Conservation (phyloP, 2,888 invertebrate genomes). For the Leptinotarsa juncta region DNA sequence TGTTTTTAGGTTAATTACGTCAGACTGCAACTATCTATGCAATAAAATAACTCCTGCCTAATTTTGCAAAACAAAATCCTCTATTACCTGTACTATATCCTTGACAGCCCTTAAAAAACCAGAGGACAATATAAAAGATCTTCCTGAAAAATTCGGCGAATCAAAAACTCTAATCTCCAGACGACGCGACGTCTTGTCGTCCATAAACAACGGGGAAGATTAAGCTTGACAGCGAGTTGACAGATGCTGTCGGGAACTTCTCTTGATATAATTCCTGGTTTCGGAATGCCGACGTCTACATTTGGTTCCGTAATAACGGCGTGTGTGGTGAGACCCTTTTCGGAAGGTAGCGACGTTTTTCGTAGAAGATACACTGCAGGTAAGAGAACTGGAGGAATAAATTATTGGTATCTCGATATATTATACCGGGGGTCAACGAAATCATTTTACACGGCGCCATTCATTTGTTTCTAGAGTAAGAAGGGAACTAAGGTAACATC, state of each 20-base stretch:
- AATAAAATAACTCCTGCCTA: no score
- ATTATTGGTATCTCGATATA: not conserved
- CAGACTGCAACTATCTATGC: no score
- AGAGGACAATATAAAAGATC: constrained; percentile 21
- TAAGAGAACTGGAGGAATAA: not conserved
- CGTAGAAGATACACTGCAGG: not conserved
- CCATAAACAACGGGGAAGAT: constrained; percentile 35
- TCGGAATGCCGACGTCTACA: constrained; percentile 30
- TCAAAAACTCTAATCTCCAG: constrained; percentile 31
- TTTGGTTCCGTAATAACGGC: constrained; percentile 16
- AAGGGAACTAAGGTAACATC: no score
- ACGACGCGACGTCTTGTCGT: constrained; percentile 26
- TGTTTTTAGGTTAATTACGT: no score
- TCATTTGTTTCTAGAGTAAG: no score
- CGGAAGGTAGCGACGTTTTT: constrained; percentile 27
- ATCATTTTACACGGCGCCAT: not conserved
- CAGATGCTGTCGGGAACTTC: constrained; percentile 32
- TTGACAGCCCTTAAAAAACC: not conserved
- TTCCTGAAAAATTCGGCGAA: constrained; percentile 31
- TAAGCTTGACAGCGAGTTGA: constrained; percentile 37
- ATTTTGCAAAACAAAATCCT: no score
- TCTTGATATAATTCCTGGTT: constrained; percentile 31
- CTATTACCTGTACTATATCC: not conserved
- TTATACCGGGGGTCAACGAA: not conserved
- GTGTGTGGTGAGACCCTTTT: not conserved